Percentiles rank a stretch among this genome's conserved stretches.
These are phyloP conservation scores for Carettochelys insculpta DNA, from an alignment of 2,113 vertebrate species.

Conservation along the genomic window DNA sequence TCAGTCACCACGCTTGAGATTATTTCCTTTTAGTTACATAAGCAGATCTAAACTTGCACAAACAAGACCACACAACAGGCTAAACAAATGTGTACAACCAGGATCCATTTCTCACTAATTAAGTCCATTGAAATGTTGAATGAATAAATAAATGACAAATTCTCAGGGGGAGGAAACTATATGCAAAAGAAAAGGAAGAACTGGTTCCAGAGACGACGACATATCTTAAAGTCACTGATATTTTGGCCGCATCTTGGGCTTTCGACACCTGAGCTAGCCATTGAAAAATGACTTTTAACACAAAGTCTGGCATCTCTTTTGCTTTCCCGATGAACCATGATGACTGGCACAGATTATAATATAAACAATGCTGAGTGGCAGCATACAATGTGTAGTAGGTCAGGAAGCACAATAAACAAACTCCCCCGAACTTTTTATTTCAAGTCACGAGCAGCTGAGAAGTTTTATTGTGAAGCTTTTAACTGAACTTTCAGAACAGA, in stretches of 20 bases:
- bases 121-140: neutral
- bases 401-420: neutral
- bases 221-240: neutral
- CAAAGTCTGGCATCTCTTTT: rapidly evolving
- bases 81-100: rapidly evolving
- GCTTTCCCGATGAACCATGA: neutral
- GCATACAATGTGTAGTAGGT: rapidly evolving
- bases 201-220: neutral
- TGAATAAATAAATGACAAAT: neutral
- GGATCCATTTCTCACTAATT: neutral
- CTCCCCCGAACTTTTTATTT: rapidly evolving
- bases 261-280: neutral
- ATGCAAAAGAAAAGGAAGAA: neutral
- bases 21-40: neutral
- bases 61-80: neutral
- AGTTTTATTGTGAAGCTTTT: neutral
- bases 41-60: neutral
- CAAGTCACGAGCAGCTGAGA: neutral
- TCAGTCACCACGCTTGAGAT: rapidly evolving
- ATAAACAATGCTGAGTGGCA: neutral
- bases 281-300: neutral
- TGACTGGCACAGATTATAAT: neutral
- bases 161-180: rapidly evolving
- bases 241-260: neutral
- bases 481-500: neutral